Percentiles rank a stretch among this genome's conserved stretches.
Conservation (phyloP, 2,113 vertebrate genomes). For the Montifringilla adamsi region DNA sequence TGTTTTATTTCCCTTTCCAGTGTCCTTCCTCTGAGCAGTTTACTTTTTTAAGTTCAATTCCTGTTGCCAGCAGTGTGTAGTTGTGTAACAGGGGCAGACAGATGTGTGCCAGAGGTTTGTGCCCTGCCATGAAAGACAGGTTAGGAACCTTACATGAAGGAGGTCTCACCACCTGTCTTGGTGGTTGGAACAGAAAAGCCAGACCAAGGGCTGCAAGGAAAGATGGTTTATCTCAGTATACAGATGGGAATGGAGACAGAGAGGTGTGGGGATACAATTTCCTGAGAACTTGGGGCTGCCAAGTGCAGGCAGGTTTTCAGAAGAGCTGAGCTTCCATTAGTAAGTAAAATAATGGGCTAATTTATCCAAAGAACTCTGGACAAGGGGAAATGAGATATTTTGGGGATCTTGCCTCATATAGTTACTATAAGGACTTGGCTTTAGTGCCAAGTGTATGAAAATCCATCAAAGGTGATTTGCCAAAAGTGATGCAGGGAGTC, state of each 20-base stretch:
- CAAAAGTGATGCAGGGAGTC: not conserved
- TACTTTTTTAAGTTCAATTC: not conserved
- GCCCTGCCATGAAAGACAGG: not conserved
- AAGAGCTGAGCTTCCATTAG: not conserved
- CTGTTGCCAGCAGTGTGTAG: accelerated
- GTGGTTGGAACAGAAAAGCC: not conserved
- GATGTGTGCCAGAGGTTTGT: not conserved
- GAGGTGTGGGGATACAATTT: not conserved
- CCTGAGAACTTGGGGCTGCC: not conserved
- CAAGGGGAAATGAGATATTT: conserved; percentile 3
- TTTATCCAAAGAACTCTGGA: not conserved
- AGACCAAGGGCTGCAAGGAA: not conserved
- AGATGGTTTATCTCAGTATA: not conserved
- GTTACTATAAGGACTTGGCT: not conserved
- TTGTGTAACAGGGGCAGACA: not conserved
- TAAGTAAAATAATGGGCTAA: conserved; percentile 12
- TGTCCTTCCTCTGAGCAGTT: not conserved
- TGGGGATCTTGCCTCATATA: conserved; percentile 33
- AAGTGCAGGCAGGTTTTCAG: not conserved
- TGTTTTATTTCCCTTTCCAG: not conserved
- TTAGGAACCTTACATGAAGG: not conserved
- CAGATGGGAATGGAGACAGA: not conserved
- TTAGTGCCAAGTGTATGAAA: not conserved
- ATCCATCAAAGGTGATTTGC: conserved; percentile 17
- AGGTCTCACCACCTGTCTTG: not conserved